Base-by-base conservation (phyloP, 1,140 invertebrate genomes). In the Steinernema khuongi region DNA sequence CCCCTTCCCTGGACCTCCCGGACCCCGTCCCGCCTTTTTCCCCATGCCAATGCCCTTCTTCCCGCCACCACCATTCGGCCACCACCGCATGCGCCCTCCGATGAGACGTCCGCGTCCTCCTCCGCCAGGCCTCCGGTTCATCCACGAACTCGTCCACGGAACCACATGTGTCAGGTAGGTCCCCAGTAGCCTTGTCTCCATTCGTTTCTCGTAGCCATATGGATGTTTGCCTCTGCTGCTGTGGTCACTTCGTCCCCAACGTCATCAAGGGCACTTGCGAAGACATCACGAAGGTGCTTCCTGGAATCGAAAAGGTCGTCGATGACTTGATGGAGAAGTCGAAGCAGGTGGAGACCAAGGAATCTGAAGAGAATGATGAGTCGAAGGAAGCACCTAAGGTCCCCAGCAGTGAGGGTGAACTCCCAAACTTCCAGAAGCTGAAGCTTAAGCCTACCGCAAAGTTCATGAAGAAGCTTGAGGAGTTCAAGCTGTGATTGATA, bases 221-320 rank as follows among this genome's bases (percentile, higher is more conserved):
- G 30, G 67, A 76, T 30, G 50, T 29, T n/a, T 75, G 74, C 32
- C 74, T 75, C 26, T 75, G 74, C 73, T 75, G 74, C 73, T 75
- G 74, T 41, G 74, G 74, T 19, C 74, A 76, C 73, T 75, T 18
- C 60, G 28, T 75, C 17, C 74, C 74, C 14, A 75, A 75, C 67
- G 50, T 75, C 7, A 50, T 74, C 66, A 75, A 31, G 4, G 74
- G 74, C 70, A 69, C 31, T 18, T 75, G 74, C 41, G 72, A 75
- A 29, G 73, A 75, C 74, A 44, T 75, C 43, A 50, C 32, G 19
- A 22, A 74, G 41, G 18, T 75, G 4, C 74, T 75, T 18, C 74
- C 74, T 1, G 74, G 74, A 66, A 75, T 75, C 31, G 73, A 75
- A 17, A 41, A 68, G 17, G 67, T 76, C 32, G 72, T 75, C 33